These are phyloP conservation scores for Mylabris sibirica DNA, from an alignment of 2,888 invertebrate species.

Conservation along the genomic window DNA sequence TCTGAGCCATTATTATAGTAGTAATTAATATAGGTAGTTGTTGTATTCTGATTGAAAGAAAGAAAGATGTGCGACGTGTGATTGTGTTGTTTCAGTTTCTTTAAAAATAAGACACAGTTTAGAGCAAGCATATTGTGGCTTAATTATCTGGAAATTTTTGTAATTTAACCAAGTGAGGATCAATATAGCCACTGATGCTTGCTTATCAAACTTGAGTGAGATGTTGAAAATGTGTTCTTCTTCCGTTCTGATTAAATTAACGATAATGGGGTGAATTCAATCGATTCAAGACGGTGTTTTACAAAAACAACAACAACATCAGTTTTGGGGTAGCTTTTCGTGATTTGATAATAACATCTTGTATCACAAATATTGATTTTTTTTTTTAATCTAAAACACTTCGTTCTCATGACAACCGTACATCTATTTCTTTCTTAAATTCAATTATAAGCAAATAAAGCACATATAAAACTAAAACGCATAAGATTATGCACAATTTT, in stretches of 20 bases:
- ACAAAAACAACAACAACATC: not conserved
- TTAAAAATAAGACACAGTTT: not conserved
- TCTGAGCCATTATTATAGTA: not conserved
- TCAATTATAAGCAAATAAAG: constrained; percentile 11
- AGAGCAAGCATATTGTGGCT: not conserved
- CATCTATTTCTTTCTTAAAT: constrained; percentile 20
- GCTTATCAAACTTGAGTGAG: constrained; percentile 57
- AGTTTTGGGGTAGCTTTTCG: constrained; percentile 44
- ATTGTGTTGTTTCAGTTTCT: not conserved
- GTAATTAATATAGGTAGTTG: too few relatives aligned
- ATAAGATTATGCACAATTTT: constrained; percentile 39
- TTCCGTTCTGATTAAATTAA: constrained; percentile 37
- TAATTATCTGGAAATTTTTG: constrained; percentile 21
- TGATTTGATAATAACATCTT: constrained; percentile 42
- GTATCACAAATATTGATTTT: constrained; percentile 32
- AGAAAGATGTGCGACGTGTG: not conserved
- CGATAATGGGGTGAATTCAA: constrained; percentile 20
- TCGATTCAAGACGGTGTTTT: constrained; percentile 10
- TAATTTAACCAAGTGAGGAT: constrained; percentile 27
- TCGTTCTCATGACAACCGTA: constrained; percentile 2
- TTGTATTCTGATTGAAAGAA: not conserved
- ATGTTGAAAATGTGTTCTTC: constrained; percentile 54
- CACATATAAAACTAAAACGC: not conserved
- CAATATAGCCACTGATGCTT: constrained; percentile 25
- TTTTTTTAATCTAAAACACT: constrained; percentile 20